Conservation (phyloP, 2,113 vertebrate species). For the Petrocephalus zakoni region DNA sequence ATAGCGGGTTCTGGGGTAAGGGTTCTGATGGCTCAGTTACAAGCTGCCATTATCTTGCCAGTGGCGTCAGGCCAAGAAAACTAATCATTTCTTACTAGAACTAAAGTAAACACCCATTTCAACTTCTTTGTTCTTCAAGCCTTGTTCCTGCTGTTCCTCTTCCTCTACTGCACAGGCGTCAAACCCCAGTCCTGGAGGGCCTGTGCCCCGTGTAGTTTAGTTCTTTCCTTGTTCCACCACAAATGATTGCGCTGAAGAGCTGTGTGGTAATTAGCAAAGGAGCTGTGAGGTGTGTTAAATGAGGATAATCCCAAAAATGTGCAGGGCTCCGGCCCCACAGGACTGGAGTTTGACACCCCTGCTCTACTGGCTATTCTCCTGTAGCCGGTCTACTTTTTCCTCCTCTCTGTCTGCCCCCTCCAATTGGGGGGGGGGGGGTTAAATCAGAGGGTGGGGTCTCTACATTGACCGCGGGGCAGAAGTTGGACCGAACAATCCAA, state of each 20-base stretch:
- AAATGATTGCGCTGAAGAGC: too few species aligned
- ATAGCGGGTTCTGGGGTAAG: too few species aligned
- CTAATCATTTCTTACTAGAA: neutral
- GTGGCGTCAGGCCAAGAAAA: neutral
- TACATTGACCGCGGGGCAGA: neutral
- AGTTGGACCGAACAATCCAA: conserved; percentile 15
- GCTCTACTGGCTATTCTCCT: neutral
- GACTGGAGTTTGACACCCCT: too few species aligned
- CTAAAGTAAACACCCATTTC: neutral
- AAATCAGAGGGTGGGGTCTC: neutral
- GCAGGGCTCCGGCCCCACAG: too few species aligned
- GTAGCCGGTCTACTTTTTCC: neutral
- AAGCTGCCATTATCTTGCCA: neutral
- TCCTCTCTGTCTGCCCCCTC: neutral
- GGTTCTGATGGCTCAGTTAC: neutral
- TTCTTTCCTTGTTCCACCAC: too few species aligned
- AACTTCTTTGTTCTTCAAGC: neutral
- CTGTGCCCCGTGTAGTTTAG: too few species aligned
- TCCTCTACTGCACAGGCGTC: too few species aligned
- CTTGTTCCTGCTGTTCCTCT: neutral
- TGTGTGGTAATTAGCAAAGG: too few species aligned
- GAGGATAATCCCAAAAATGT: too few species aligned
- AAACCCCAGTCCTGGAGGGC: too few species aligned
- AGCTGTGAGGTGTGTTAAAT: too few species aligned
- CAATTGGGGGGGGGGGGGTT: too few species aligned